These are phyloP conservation scores for Strix occidentalis DNA, from an alignment of 2,797 vertebrate genomes.

Conservation along the genomic window DNA sequence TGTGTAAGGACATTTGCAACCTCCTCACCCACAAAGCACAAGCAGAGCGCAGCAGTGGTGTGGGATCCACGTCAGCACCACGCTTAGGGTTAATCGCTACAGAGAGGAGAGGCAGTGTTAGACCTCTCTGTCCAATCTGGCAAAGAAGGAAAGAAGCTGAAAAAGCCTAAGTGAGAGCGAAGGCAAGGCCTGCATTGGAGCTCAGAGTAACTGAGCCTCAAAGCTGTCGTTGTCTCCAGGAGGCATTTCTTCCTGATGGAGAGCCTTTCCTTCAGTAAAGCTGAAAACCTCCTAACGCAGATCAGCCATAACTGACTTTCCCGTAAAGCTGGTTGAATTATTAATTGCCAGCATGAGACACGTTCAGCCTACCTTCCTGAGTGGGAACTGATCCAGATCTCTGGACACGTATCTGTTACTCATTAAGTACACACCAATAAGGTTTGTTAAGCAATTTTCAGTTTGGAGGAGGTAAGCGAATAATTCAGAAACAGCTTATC, in stretches of 20 bases:
- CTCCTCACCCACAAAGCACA: neutral
- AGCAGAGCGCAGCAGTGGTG: neutral
- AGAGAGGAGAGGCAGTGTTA: neutral
- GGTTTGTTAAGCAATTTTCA: conserved; percentile 14
- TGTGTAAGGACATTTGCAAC: neutral
- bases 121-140: neutral
- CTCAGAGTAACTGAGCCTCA: neutral
- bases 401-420: conserved; percentile 40
- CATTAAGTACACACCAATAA: conserved; percentile 18
- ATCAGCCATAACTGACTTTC: neutral
- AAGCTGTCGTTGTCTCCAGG: neutral
- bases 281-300: neutral
- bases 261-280: neutral
- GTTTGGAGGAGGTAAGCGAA: neutral
- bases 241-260: neutral
- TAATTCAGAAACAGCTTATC: conserved; percentile 3
- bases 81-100: neutral
- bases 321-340: neutral
- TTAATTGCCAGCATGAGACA: neutral
- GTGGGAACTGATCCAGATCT: conserved; percentile 6
- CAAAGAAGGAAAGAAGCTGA: neutral
- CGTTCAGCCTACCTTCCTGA: neutral
- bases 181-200: neutral
- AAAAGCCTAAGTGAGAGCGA: neutral
- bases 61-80: rapidly evolving